Evolutionary conservation across 2,888 invertebrate species (phyloP).

Genomic region (Keiferia lycopersicella): DNA sequence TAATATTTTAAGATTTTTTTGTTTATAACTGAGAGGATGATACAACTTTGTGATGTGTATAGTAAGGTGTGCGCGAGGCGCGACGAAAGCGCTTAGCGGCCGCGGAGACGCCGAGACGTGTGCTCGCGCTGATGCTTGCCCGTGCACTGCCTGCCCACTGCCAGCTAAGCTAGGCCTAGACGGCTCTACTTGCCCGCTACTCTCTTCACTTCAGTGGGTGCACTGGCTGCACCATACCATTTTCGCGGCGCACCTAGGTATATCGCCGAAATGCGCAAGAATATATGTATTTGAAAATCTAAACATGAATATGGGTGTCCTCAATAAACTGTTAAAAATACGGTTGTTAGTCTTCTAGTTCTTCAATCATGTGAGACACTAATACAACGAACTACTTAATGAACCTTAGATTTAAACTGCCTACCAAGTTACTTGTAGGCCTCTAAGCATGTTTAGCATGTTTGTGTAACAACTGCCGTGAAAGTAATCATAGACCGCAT

Average conservation of each 20-base stretch:
- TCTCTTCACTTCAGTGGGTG: background rate
- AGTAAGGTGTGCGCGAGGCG: background rate
- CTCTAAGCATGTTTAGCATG: too few species aligned
- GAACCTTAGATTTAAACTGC: too few species aligned
- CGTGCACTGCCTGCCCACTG: slow-evolving; percentile 10
- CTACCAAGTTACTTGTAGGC: too few species aligned
- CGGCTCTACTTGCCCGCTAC: background rate
- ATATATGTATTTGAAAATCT: background rate
- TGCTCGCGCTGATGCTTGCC: slow-evolving; percentile 2
- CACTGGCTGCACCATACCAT: background rate
- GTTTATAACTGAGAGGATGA: background rate
- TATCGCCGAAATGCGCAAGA: background rate
- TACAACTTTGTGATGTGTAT: background rate
- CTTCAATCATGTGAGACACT: too few species aligned
- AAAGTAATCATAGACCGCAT: too few species aligned
- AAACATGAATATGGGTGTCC: background rate
- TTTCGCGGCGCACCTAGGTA: background rate
- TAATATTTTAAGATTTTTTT: background rate
- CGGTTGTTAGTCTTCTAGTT: too few species aligned
- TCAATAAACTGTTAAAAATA: too few species aligned
- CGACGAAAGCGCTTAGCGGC: background rate
- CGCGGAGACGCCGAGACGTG: background rate
- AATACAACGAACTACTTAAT: too few species aligned
- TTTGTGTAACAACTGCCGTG: too few species aligned
- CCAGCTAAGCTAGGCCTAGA: background rate